Base-by-base conservation (phyloP, 2,113 vertebrate species). In the Rhabdomys dilectus region DNA sequence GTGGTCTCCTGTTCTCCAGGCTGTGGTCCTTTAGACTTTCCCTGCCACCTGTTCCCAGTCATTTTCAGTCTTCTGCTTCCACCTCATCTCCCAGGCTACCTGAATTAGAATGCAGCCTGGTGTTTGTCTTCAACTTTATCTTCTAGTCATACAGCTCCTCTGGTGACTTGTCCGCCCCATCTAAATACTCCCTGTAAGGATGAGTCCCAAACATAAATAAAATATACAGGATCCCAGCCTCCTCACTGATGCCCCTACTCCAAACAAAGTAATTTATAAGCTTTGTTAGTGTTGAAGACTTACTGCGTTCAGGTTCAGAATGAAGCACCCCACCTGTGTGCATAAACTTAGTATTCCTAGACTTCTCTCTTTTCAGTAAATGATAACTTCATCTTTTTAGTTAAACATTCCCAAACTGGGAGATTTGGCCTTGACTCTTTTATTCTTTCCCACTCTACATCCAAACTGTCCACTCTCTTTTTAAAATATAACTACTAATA, bases 311-410 rank as follows among this genome's bases (percentile, higher is more conserved):
- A 81, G 5, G 12, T 91, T 96, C 48, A 76, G 5, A 94, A 53
- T 56, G 60, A 75, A 84, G 48, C 31, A 56, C 31, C 45, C 53
- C 2, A 17, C 9, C 42, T 19, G 29, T 24, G n/a, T 53, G 45
- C 62, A 62, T 22, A 64, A 56, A 31, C 42, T 64, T 36, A 26
- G 17, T 53, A 17, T 60, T 81, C 92, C 72, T 82, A 34, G 7
- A 42, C 4, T 75, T 90, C 94, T 87, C 51, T 58, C 16, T 62
- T 62, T 15, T 39, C 51, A 34, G 17, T 86, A 87, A 85, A n/a
- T 93, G 53, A 7, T 26, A 91, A 78, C 17, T 53, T 91, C 78
- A 70, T 92, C 86, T 94, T 94, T 80, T 45, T 73, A 84, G 72
- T 84, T 96, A 91, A 88, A 10, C 4, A 19, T 7, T 34, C 48